Evolutionary conservation across 1,140 invertebrate genomes (phyloP).

Genomic region (Pomacea maculata): DNA sequence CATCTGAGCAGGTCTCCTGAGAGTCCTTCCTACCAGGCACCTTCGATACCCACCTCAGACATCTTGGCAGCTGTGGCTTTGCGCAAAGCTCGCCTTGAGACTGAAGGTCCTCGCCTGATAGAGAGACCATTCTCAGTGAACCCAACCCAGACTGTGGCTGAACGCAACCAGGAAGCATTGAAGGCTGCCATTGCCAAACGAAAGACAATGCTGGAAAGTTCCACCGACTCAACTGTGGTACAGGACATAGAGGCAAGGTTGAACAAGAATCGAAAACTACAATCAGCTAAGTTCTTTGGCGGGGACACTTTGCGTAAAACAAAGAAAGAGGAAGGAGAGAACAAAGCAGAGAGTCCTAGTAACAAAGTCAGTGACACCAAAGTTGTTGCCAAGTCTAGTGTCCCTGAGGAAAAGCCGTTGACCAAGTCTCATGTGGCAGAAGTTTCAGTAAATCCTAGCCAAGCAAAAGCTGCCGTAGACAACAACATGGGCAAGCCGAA

Average conservation of each 20-base stretch:
- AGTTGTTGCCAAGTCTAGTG: background rate
- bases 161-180: conserved; percentile 52
- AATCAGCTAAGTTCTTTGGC: conserved; percentile 51
- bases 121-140: conserved; percentile 28
- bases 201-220: conserved; percentile 41
- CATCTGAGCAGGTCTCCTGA: background rate
- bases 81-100: conserved; percentile 44
- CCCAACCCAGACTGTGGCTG: background rate
- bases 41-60: conserved; percentile 30
- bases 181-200: conserved; percentile 55
- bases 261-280: conserved; percentile 59
- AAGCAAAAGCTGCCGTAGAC: background rate
- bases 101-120: conserved; percentile 43
- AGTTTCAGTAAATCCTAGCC: background rate
- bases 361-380: background rate
- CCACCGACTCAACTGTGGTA: conserved; percentile 43
- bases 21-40: background rate
- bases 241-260: conserved; percentile 54
- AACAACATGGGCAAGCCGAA: conserved; percentile 11
- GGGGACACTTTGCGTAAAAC: conserved; percentile 36
- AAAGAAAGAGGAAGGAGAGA: conserved; percentile 24
- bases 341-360: background rate
- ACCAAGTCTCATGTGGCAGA: background rate
- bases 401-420: background rate
- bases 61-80: conserved; percentile 51